These are phyloP conservation scores for Cryptosula pallasiana DNA, from an alignment of 2,888 invertebrate genomes.

Conservation along the genomic window DNA sequence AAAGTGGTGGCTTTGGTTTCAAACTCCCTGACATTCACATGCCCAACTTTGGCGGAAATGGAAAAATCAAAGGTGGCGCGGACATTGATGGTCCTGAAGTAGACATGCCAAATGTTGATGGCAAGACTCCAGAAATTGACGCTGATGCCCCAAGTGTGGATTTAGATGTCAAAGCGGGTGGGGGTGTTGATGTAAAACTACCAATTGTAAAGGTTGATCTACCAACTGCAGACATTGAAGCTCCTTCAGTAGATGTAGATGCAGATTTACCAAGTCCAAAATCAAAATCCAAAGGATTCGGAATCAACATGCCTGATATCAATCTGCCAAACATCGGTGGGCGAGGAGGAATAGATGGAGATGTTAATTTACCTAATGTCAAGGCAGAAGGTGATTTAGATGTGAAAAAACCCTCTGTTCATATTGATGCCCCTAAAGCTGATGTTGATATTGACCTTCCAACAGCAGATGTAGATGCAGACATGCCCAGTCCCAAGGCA, in stretches of 20 bases:
- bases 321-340: constrained; percentile 23
- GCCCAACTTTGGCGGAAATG: constrained; percentile 24
- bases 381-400: not conserved
- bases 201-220: not conserved
- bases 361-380: constrained; percentile 14
- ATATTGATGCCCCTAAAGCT: not conserved
- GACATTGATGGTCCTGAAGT: constrained; percentile 12
- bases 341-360: not conserved
- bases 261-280: not conserved
- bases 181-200: not conserved
- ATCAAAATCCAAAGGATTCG: constrained; percentile 8
- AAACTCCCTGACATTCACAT: constrained; percentile 1
- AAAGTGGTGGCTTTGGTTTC: constrained; percentile 5
- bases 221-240: not conserved
- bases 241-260: constrained; percentile 7
- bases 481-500: not conserved
- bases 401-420: not conserved
- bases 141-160: not conserved
- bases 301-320: constrained; percentile 23
- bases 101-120: not conserved
- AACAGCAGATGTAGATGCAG: constrained; percentile 19
- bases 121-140: not conserved
- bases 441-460: constrained; percentile 24
- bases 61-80: not conserved
- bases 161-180: not conserved